phyloP scores from a whole-genome alignment of 2,797 vertebrate species.

The Caiman crocodilus region DNA sequence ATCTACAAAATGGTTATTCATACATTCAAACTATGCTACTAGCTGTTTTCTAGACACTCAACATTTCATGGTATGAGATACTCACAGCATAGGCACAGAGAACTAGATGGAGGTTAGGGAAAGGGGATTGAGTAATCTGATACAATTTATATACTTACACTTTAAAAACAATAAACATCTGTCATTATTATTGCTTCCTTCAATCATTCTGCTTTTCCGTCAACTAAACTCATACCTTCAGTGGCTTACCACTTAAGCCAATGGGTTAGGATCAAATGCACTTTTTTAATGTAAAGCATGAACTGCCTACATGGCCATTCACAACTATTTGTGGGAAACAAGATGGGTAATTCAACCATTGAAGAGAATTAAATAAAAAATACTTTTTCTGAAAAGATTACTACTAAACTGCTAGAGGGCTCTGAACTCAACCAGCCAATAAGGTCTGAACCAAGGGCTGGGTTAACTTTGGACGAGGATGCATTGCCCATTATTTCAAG shows the following conservation, averaged over 20 bases:
- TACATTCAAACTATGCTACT: background rate
- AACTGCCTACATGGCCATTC: background rate
- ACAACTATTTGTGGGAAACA: background rate
- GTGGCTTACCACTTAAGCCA: background rate
- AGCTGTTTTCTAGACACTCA: background rate
- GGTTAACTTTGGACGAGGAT: background rate
- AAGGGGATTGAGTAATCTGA: background rate
- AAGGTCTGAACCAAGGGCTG: background rate
- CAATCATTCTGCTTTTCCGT: background rate
- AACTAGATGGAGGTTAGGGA: background rate
- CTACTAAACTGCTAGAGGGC: background rate
- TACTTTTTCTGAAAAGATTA: background rate
- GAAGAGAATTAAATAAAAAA: no score
- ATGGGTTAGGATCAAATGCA: background rate
- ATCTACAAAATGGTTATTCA: background rate
- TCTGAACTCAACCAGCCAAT: background rate
- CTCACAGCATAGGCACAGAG: background rate
- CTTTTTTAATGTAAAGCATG: background rate
- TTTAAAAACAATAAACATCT: background rate
- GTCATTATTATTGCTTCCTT: background rate
- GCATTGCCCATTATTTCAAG: background rate
- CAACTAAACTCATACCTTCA: background rate
- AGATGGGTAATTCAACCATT: background rate
- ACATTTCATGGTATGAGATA: background rate
- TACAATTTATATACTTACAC: background rate